These are phyloP conservation scores for Rhyacichthys aspro DNA, from an alignment of 2,797 vertebrate genomes.

Conservation along the genomic window DNA sequence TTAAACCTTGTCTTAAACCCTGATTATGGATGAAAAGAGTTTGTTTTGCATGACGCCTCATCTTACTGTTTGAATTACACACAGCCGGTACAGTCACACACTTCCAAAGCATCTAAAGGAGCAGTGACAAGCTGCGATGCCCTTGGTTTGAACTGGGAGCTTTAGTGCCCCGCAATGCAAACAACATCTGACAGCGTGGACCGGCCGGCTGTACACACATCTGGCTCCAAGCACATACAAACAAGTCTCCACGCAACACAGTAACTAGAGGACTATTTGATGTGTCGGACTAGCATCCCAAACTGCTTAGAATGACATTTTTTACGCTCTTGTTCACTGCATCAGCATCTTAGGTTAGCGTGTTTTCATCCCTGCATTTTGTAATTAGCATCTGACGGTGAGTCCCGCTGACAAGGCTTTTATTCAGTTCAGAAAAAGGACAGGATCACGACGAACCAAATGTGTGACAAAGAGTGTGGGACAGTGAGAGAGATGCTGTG, in stretches of 20 bases:
- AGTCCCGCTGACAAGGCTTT: neutral
- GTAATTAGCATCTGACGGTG: neutral
- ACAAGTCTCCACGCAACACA: slow-evolving; percentile 1
- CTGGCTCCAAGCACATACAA: slow-evolving; percentile 22
- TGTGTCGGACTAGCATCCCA: neutral
- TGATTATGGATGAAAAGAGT: too few relatives aligned
- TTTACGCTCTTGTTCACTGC: neutral
- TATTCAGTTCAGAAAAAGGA: too few relatives aligned
- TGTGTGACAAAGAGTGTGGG: too few relatives aligned
- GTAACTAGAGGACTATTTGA: neutral
- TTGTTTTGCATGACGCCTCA: too few relatives aligned
- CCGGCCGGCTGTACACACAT: slow-evolving; percentile 40
- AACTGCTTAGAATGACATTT: neutral
- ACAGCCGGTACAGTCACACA: slow-evolving; percentile 14
- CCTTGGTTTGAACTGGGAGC: slow-evolving; percentile 66
- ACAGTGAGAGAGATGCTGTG: too few relatives aligned
- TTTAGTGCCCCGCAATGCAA: slow-evolving; percentile 45
- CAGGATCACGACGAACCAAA: too few relatives aligned
- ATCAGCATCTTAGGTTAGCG: neutral
- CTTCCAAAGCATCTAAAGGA: slow-evolving; percentile 25
- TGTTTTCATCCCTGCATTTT: neutral
- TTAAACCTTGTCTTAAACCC: neutral
- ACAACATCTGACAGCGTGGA: slow-evolving; percentile 70
- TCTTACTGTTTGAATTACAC: slow-evolving; percentile 11
- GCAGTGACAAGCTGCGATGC: slow-evolving; percentile 71